Evolutionary conservation across 2,888 invertebrate species (phyloP).

Genomic region (Epicampocera succincta): DNA sequence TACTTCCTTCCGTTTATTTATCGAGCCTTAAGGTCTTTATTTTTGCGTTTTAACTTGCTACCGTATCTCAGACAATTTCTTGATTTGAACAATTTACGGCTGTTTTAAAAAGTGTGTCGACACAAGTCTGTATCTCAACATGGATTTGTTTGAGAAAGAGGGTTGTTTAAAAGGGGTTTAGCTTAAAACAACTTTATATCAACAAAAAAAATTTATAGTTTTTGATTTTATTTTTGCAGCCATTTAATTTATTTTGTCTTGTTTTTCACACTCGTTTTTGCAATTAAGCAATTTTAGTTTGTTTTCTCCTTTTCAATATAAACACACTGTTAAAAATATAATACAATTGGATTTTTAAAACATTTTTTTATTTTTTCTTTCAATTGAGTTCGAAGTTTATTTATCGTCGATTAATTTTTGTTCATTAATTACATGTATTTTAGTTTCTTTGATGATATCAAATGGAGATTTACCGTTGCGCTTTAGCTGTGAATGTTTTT

Average conservation of each 20-base stretch:
- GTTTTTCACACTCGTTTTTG: conserved; percentile 11
- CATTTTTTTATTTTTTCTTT: conserved; percentile 18
- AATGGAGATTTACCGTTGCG: not conserved
- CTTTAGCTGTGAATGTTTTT: conserved; percentile 20
- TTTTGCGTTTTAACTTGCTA: conserved; percentile 48
- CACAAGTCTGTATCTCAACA: conserved; percentile 96
- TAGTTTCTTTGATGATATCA: not conserved
- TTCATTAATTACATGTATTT: no score
- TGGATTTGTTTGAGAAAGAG: conserved; percentile 80
- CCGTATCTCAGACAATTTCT: conserved; percentile 53
- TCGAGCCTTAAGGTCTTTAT: conserved; percentile 66
- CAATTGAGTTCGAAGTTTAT: conserved; percentile 7
- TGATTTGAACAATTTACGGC: conserved; percentile 86
- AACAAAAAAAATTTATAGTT: conserved; percentile 56
- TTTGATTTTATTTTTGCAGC: conserved; percentile 51
- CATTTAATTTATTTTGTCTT: conserved; percentile 57
- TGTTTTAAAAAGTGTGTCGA: conserved; percentile 96
- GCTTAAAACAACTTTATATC: conserved; percentile 67
- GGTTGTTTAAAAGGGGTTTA: conserved; percentile 39
- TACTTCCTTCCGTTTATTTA: conserved; percentile 35
- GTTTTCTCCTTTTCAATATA: not conserved
- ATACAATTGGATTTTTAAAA: not conserved
- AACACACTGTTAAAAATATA: not conserved
- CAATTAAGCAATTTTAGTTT: not conserved
- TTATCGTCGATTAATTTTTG: not conserved